phyloP scores from a whole-genome alignment of 2,888 invertebrate genomes.

The Xanthia togata region DNA sequence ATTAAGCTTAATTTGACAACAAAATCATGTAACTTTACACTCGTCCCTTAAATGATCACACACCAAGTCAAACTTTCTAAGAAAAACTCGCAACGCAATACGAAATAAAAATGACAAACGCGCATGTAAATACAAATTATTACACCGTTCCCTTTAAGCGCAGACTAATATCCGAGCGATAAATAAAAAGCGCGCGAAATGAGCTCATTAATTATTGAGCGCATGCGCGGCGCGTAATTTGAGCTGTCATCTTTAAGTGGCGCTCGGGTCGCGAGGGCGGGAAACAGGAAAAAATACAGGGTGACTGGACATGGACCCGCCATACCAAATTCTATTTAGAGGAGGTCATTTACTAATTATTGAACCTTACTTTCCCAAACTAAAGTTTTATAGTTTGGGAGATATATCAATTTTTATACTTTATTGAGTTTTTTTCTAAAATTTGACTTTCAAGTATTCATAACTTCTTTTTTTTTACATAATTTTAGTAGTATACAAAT shows the following conservation, averaged over 20 bases:
- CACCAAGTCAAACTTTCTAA: conserved; percentile 46
- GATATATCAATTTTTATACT: no score
- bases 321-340: no score
- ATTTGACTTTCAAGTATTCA: no score
- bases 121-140: conserved; percentile 69
- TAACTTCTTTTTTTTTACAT: no score
- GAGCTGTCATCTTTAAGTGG: conserved; percentile 83
- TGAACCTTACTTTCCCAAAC: no score
- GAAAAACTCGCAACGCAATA: conserved; percentile 62
- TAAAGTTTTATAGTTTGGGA: no score
- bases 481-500: no score
- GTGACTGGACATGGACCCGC: no score
- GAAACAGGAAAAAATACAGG: conserved; percentile 35
- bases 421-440: no score
- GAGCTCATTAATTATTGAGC: conserved; percentile 83
- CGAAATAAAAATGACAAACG: conserved; percentile 72
- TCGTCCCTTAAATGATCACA: conserved; percentile 22
- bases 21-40: conserved; percentile 18
- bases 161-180: conserved; percentile 80
- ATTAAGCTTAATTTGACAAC: conserved; percentile 9
- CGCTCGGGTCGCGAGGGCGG: conserved; percentile 51
- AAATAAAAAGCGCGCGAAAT: conserved; percentile 86
- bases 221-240: conserved; percentile 81
- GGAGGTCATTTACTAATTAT: no score
- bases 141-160: conserved; percentile 70